Evolutionary conservation across 2,797 vertebrate genomes (phyloP).

Genomic region (Otolemur crassicaudatus): DNA sequence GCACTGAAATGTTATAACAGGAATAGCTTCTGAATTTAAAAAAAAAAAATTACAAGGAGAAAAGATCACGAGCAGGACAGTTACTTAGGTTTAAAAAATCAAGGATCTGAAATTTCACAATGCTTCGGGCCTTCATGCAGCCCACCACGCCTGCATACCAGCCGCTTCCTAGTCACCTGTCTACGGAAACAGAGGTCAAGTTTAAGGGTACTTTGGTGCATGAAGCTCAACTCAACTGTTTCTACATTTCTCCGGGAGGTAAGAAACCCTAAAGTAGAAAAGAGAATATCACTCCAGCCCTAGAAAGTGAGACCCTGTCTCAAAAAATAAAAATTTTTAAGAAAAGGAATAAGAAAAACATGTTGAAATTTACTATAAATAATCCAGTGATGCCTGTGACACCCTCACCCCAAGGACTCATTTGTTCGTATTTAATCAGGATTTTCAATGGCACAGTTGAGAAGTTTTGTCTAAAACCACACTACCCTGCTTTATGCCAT

Average conservation of each 20-base stretch:
- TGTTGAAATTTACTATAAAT: not conserved
- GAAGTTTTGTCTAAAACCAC: not conserved
- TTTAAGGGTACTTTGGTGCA: constrained; percentile 94
- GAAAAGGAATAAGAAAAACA: not conserved
- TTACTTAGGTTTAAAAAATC: constrained; percentile 5
- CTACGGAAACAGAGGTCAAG: constrained; percentile 89
- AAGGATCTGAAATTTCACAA: constrained; percentile 76
- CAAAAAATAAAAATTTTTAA: not conserved
- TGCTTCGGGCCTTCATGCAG: constrained; percentile 88
- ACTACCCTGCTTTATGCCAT: not conserved
- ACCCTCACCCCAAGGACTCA: not conserved
- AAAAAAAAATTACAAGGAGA: constrained; percentile 2
- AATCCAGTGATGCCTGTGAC: not conserved
- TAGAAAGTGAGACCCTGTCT: not conserved
- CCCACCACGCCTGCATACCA: constrained; percentile 82
- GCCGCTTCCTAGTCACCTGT: constrained; percentile 83
- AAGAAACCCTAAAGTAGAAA: constrained; percentile 81
- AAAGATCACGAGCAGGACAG: not conserved
- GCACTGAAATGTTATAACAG: not conserved
- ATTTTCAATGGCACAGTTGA: not conserved
- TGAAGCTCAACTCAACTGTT: constrained; percentile 93
- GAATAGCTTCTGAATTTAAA: not conserved
- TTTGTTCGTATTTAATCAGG: not conserved
- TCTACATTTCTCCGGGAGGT: constrained; percentile 94
- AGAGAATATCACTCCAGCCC: not conserved